Evolutionary conservation across 2,113 vertebrate species (phyloP), one percentile per base, ranked within the genome.

Genomic region (Pluvianellus socialis): DNA sequence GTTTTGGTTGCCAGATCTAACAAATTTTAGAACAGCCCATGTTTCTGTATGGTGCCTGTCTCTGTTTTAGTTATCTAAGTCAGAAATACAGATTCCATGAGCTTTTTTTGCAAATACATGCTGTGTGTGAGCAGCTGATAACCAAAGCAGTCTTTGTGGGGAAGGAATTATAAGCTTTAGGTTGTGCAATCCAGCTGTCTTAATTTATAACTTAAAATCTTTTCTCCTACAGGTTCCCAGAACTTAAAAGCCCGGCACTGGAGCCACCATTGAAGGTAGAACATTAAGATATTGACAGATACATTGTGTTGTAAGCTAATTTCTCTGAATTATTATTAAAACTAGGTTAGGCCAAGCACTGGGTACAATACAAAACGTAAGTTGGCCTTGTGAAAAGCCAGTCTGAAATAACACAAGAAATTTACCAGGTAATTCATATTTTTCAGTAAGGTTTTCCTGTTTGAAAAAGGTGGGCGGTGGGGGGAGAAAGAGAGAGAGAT

Each of bases 231-330:
- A 99, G 99, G 93, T 98, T 99, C 91, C 98, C 99, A 94, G 99
- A 99, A 92, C 90, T 98, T 96, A 97, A 96, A 76, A 98, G 96
- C 76, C 97, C 98, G 47, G 96, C 98, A 90, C 76, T 90, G 61
- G 99, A 98, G 71, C 99, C 99, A 94, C 98, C 98, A 22, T 86
- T 98, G 53, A 99, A 99, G 99, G 99, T 99, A 98, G 95, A 59
- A 50, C 61, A 33, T 94, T 66, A 77, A 55, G n/a, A 70, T 73
- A 71, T 27, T 72, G 45, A 73, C 45, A 88, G 40, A 55, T 68
- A 58, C 2, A 6, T 38, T 47, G 24, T 75, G 16, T 52, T 93
- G 35, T 76, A 53, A 77, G 8, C 66, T 94, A n/a, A 55, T 79
- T 90, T 87, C 56, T 87, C 65, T 50, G 49, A 65, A 63, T 61